phyloP scores from a whole-genome alignment of 1,140 invertebrate species.

The Pogonomyrmex barbatus region DNA sequence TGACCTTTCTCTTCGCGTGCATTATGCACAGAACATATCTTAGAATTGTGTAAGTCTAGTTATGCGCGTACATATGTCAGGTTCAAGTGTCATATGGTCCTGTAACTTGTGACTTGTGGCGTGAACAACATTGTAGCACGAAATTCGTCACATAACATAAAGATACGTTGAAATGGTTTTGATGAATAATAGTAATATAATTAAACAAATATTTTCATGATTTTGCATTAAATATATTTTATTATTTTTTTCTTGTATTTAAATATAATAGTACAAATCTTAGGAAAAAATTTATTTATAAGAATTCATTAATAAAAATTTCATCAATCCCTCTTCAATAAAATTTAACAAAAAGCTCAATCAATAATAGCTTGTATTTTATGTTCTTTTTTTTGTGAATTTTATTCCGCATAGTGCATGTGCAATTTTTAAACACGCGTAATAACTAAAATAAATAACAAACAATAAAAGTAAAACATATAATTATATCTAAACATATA shows the following conservation, averaged over 20 bases:
- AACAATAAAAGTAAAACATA: neutral
- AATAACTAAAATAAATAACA: constrained; percentile 36
- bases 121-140: neutral
- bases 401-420: neutral
- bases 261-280: neutral
- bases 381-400: neutral
- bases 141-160: neutral
- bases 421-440: neutral
- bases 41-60: constrained; percentile 23
- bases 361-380: neutral
- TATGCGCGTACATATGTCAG: constrained; percentile 16
- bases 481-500: neutral
- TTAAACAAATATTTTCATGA: neutral
- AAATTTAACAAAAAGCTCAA: neutral
- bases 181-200: constrained; percentile 11
- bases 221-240: neutral
- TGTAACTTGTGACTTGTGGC: constrained; percentile 32
- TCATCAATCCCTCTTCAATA: neutral
- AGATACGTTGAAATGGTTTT: constrained; percentile 6
- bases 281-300: neutral
- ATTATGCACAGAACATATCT: constrained; percentile 37
- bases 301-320: neutral
- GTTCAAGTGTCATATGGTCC: constrained; percentile 35
- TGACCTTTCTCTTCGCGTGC: constrained; percentile 52
- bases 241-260: neutral